These are phyloP conservation scores for Orientallactaga sibirica DNA, from an alignment of 2,797 vertebrate genomes.

Conservation along the genomic window DNA sequence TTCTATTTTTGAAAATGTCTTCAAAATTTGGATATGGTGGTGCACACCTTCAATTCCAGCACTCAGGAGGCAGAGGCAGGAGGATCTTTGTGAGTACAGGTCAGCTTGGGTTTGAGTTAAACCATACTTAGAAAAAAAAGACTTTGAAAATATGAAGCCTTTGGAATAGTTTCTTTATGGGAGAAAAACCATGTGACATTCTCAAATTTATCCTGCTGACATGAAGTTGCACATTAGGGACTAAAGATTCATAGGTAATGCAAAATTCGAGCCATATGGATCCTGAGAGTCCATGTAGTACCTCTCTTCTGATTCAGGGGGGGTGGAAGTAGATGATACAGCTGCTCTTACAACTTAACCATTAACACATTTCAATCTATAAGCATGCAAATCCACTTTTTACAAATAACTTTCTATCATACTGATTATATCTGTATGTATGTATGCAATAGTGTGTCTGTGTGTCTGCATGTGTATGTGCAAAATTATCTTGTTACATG, in stretches of 20 bases:
- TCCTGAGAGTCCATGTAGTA: background rate
- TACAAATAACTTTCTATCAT: background rate
- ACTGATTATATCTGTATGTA: background rate
- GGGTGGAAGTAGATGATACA: background rate
- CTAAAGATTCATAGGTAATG: conserved; percentile 9
- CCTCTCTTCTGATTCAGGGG: background rate
- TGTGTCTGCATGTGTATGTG: no score
- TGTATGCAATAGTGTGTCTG: no score
- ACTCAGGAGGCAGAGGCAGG: no score
- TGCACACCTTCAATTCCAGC: no score
- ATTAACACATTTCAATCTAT: conserved; percentile 18
- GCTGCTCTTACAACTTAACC: conserved; percentile 21
- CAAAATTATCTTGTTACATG: conserved; percentile 11
- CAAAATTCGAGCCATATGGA: background rate
- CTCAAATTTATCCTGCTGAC: conserved; percentile 5
- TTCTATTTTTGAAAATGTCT: conserved; percentile 21
- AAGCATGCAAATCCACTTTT: background rate
- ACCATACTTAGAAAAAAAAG: no score
- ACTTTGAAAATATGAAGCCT: background rate
- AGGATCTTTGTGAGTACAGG: no score
- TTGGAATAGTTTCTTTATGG: background rate
- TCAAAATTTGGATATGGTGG: background rate
- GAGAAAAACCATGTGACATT: conserved; percentile 14
- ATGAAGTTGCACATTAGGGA: background rate
- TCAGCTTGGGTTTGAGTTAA: no score